Conservation (phyloP, 53 echinoderm and acorn worm genomes). For the Paracentrotus lividus region DNA sequence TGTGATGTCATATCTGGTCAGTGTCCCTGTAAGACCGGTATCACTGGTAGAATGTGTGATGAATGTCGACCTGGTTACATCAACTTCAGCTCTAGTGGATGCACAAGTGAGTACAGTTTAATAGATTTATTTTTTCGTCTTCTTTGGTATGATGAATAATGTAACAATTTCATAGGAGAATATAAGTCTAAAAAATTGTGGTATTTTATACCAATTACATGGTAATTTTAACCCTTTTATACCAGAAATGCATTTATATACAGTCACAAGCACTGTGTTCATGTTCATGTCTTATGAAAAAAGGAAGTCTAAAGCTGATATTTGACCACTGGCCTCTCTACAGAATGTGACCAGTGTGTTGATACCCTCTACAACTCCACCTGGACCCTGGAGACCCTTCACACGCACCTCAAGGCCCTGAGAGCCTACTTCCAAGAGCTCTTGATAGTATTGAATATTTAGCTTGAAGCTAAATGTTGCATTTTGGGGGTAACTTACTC, state of each 20-base stretch:
- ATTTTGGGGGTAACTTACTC: background rate
- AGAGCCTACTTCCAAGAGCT: slow-evolving; percentile 70
- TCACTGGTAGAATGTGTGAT: slow-evolving; percentile 81
- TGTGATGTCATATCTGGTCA: slow-evolving; percentile 85
- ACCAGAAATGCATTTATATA: too few relatives aligned
- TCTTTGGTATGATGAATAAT: too few relatives aligned
- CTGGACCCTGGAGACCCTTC: slow-evolving; percentile 59
- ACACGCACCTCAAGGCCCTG: slow-evolving; percentile 61
- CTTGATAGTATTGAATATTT: background rate
- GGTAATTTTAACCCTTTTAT: too few relatives aligned
- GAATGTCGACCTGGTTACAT: slow-evolving; percentile 83
- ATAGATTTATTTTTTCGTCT: too few relatives aligned
- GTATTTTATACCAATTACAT: too few relatives aligned
- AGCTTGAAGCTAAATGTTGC: background rate
- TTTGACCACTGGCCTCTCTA: too few relatives aligned
- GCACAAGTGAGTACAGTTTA: slow-evolving; percentile 84
- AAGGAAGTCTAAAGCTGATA: too few relatives aligned
- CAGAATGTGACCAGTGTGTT: slow-evolving; percentile 93
- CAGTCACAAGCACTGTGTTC: too few relatives aligned
- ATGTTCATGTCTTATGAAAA: too few relatives aligned
- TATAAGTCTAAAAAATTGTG: too few relatives aligned
- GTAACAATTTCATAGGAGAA: too few relatives aligned
- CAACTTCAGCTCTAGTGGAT: slow-evolving; percentile 82
- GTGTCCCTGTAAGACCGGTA: slow-evolving; percentile 88
- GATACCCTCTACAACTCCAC: slow-evolving; percentile 87